A percentile compares a stretch with the other conserved stretches of the same genome.
Evolutionary conservation across 2,113 vertebrate genomes (phyloP).

Genomic region (Gobiocypris rarus): DNA sequence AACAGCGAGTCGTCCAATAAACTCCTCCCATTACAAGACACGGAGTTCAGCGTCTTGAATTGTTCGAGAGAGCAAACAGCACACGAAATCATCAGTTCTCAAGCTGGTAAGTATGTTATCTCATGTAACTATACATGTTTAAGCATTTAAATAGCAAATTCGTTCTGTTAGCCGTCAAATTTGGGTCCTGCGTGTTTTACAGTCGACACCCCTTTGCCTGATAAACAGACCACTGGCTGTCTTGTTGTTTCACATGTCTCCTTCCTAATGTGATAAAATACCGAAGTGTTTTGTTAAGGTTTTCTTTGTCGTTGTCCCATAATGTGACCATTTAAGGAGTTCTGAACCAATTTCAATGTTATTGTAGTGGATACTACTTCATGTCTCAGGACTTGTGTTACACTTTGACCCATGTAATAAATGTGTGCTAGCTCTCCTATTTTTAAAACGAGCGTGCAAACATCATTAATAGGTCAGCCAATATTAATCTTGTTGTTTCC

Average conservation of each 20-base stretch:
- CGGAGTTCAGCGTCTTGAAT: conserved; percentile 28
- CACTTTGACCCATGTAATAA: not conserved
- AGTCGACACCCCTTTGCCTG: not conserved
- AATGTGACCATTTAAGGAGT: not conserved
- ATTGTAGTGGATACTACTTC: not conserved
- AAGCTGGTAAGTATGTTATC: conserved; percentile 16
- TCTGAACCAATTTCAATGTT: not conserved
- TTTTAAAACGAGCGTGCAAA: not conserved
- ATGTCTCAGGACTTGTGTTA: not conserved
- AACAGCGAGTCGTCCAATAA: not conserved
- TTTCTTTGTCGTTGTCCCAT: not conserved
- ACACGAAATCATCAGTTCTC: not conserved
- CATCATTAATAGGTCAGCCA: not conserved
- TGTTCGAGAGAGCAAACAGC: not conserved
- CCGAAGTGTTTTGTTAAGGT: not conserved
- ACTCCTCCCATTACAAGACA: conserved; percentile 27
- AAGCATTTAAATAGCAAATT: not conserved
- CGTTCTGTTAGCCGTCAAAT: not conserved
- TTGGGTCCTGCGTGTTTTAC: not conserved
- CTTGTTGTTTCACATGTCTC: not conserved
- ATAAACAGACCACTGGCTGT: not conserved
- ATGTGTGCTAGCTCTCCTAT: not conserved
- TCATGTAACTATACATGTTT: not conserved
- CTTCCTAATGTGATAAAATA: not conserved
- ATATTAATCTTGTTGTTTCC: not conserved